Evolutionary conservation across 2,888 invertebrate genomes (phyloP).

Genomic region (Scaptomyza caliginosa): DNA sequence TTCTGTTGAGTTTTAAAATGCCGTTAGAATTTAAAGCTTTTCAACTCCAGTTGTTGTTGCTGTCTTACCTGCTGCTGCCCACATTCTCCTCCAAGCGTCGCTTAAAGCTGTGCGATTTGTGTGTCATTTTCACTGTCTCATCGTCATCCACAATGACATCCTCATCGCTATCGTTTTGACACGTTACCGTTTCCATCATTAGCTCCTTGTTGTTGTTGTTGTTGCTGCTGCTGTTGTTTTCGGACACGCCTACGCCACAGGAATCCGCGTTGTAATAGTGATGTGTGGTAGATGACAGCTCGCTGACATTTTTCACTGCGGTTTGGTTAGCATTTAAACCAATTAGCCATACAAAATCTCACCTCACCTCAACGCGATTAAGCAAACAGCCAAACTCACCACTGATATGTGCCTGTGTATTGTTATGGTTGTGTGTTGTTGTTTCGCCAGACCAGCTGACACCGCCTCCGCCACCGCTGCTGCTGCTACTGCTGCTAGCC

Average conservation of each 20-base stretch:
- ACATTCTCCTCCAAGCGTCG: slow-evolving; percentile 82
- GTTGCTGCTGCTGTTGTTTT: slow-evolving; percentile 41
- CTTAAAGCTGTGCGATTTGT: slow-evolving; percentile 63
- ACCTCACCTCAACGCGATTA: not conserved
- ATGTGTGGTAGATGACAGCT: slow-evolving; percentile 83
- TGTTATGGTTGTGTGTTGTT: slow-evolving; percentile 36
- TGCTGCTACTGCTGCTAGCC: slow-evolving; percentile 66
- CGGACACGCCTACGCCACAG: slow-evolving; percentile 73
- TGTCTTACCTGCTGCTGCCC: slow-evolving; percentile 76
- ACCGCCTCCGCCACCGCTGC: slow-evolving; percentile 54
- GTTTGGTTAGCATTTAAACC: not conserved
- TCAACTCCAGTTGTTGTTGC: not conserved
- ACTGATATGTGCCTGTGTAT: slow-evolving; percentile 79
- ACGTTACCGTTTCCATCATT: slow-evolving; percentile 75
- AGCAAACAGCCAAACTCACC: slow-evolving; percentile 56
- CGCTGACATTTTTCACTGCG: slow-evolving; percentile 83
- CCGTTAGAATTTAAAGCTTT: not conserved
- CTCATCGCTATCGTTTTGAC: slow-evolving; percentile 84
- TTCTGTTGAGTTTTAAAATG: slow-evolving; percentile 42
- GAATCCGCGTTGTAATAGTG: slow-evolving; percentile 84
- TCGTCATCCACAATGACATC: slow-evolving; percentile 84
- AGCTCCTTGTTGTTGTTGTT: slow-evolving; percentile 73
- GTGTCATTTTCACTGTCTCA: slow-evolving; percentile 80
- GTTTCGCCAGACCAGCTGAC: slow-evolving; percentile 63
- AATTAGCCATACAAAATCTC: slow-evolving; percentile 11